Evolutionary conservation across 2,888 invertebrate genomes (phyloP).

Genomic region (Gymnocheta viridis): DNA sequence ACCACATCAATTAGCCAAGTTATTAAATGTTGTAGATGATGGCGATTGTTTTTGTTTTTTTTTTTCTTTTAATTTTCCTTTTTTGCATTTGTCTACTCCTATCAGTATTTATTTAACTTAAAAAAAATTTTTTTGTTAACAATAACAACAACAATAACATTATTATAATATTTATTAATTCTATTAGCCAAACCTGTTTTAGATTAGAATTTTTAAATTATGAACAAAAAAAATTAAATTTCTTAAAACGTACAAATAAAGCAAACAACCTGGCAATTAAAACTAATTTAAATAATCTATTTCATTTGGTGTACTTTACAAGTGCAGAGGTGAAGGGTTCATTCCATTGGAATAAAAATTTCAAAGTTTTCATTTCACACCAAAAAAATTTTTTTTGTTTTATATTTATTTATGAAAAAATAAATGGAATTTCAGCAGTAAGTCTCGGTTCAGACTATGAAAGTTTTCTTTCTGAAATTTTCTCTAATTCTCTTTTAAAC

Average conservation of each 20-base stretch:
- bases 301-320: slow-evolving; percentile 24
- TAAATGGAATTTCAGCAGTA: no score
- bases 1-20: slow-evolving; percentile 64
- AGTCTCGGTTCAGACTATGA: no score
- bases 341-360: background rate
- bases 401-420: background rate
- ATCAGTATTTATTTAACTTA: slow-evolving; percentile 31
- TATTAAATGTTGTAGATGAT: slow-evolving; percentile 63
- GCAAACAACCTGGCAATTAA: slow-evolving; percentile 63
- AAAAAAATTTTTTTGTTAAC: slow-evolving; percentile 21
- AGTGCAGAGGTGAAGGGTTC: background rate
- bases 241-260: slow-evolving; percentile 24
- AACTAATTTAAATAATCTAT: slow-evolving; percentile 70
- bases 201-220: slow-evolving; percentile 44
- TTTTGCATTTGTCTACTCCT: background rate
- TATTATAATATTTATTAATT: slow-evolving; percentile 55
- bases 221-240: slow-evolving; percentile 37
- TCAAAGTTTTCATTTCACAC: background rate
- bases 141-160: slow-evolving; percentile 16
- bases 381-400: background rate
- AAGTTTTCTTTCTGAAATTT: background rate
- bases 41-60: background rate
- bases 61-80: background rate
- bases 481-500: background rate
- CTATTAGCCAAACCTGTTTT: slow-evolving; percentile 58